Conservation (phyloP, 2,797 vertebrate species). For the Acipenser oxyrinchus region DNA sequence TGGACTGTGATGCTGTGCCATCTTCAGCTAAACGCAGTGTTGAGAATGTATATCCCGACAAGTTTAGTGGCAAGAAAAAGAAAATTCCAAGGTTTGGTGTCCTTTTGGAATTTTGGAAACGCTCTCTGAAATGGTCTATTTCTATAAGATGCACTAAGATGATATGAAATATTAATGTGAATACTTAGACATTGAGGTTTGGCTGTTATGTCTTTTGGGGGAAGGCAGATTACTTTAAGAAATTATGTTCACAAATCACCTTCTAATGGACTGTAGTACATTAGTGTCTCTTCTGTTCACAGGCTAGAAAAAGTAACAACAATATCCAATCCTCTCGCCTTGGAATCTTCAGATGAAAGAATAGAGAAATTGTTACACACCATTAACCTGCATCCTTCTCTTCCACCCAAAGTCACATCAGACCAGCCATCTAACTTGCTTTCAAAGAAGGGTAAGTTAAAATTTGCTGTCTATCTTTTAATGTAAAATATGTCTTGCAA, state of each 20-base stretch:
- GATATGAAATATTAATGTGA: no score
- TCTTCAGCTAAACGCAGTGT: conserved; percentile 25
- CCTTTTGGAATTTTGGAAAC: neutral
- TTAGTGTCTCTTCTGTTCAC: neutral
- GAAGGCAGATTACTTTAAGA: neutral
- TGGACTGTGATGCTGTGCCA: conserved; percentile 41
- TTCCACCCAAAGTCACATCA: conserved; percentile 35
- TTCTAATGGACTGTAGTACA: neutral
- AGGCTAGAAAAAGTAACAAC: conserved; percentile 56
- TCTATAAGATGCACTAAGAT: neutral
- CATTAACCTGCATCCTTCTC: conserved; percentile 50
- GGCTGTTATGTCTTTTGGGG: neutral
- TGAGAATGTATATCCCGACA: conserved; percentile 38
- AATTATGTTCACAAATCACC: neutral
- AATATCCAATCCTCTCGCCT: conserved; percentile 65
- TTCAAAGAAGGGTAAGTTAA: conserved; percentile 60
- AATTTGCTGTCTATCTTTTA: no score
- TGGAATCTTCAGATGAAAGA: conserved; percentile 58
- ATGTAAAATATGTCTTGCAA: no score
- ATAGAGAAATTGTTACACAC: conserved; percentile 64
- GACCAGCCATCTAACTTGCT: conserved; percentile 39
- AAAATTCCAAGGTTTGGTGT: conserved; percentile 49
- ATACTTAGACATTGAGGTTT: no score
- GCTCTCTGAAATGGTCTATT: neutral
- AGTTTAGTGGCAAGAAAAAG: conserved; percentile 41